Percentiles rank a stretch among this genome's conserved stretches.
Evolutionary conservation across 2,888 invertebrate genomes (phyloP).

Genomic region (Elysia crispata): DNA sequence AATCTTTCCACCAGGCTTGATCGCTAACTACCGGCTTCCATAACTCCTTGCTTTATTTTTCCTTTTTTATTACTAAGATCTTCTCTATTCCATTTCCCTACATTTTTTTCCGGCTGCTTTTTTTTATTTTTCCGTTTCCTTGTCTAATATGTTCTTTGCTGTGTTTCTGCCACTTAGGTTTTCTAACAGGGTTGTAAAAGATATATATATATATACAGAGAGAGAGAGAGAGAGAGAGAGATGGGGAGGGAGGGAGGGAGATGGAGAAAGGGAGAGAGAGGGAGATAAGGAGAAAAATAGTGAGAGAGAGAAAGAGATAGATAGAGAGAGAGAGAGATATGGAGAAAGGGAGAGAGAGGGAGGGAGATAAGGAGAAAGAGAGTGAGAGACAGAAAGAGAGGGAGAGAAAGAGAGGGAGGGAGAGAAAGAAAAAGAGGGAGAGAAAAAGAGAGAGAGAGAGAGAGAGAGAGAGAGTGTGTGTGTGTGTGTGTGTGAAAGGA

Average conservation of each 20-base stretch:
- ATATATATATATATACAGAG: constrained; percentile 4
- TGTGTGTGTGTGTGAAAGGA: too few relatives aligned
- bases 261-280: background rate
- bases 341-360: background rate
- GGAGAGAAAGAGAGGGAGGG: background rate
- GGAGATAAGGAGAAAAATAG: too few relatives aligned
- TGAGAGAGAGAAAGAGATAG: background rate
- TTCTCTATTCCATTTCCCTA: too few relatives aligned
- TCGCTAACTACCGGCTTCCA: too few relatives aligned
- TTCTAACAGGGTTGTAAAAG: background rate
- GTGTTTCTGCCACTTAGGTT: background rate
- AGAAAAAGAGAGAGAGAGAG: constrained; percentile 22
- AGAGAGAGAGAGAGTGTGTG: too few relatives aligned
- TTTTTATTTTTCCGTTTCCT: too few relatives aligned
- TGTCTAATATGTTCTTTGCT: too few relatives aligned
- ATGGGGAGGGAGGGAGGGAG: background rate
- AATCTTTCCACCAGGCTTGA: too few relatives aligned
- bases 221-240: background rate
- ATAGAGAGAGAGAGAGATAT: background rate
- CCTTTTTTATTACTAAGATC: too few relatives aligned
- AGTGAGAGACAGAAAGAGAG: background rate
- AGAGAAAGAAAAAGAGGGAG: constrained; percentile 6
- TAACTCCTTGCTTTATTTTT: too few relatives aligned
- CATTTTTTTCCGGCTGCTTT: too few relatives aligned
- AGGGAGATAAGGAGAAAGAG: background rate